Evolutionary conservation across 2,888 invertebrate species (phyloP).

Genomic region (Himalopsyche kuldschensis): DNA sequence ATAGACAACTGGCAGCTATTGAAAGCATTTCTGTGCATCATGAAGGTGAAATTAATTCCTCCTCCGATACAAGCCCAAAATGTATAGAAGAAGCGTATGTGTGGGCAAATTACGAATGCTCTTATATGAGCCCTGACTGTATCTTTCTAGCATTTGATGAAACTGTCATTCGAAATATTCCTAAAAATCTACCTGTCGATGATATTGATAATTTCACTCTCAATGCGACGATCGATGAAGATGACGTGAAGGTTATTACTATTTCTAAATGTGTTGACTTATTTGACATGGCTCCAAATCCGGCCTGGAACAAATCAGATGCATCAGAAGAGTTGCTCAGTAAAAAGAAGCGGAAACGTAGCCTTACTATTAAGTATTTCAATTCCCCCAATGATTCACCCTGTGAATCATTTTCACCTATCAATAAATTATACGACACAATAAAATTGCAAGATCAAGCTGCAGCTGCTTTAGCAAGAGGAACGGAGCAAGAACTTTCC

Average conservation of each 20-base stretch:
- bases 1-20: not conserved
- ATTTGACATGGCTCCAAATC: not conserved
- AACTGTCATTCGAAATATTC: not conserved
- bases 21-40: not conserved
- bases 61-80: not conserved
- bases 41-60: not conserved
- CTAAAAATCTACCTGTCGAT: not conserved
- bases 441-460: not conserved
- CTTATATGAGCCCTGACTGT: not conserved
- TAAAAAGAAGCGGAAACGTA: not conserved
- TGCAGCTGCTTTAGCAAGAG: not conserved
- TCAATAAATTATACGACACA: not conserved
- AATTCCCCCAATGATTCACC: not conserved
- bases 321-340: not conserved
- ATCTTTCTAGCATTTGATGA: not conserved
- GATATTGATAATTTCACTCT: not conserved
- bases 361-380: not conserved
- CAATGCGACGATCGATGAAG: slow-evolving; percentile 36
- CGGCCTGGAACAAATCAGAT: not conserved
- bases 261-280: slow-evolving; percentile 47
- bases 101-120: not conserved
- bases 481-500: not conserved
- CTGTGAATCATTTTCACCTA: not conserved
- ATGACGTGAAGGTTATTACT: slow-evolving; percentile 47
- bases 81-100: not conserved